A percentile compares a stretch with the other conserved stretches of the same genome.
These are phyloP conservation scores for Acleris literana DNA, from an alignment of 2,888 invertebrate species.

Conservation along the genomic window DNA sequence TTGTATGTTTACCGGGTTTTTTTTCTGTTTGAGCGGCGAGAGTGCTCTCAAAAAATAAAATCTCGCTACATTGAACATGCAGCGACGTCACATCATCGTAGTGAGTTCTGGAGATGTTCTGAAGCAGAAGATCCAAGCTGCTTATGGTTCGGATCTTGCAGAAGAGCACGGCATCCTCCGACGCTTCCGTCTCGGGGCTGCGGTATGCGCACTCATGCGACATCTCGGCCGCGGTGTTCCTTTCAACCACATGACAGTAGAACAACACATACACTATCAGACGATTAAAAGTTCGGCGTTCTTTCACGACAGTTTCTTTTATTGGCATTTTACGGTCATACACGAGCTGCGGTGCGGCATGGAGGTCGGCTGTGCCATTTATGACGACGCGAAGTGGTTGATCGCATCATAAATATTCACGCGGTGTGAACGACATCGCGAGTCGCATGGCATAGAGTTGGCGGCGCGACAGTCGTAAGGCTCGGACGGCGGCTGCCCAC, in stretches of 20 bases:
- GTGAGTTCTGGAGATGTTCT: constrained; percentile 87
- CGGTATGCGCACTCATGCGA: constrained; percentile 89
- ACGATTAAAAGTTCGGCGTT: constrained; percentile 77
- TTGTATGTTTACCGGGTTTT: constrained; percentile 78
- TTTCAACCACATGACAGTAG: constrained; percentile 73
- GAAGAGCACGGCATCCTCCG: constrained; percentile 83
- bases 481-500: constrained; percentile 77
- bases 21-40: constrained; percentile 79
- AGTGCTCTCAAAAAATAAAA: constrained; percentile 88
- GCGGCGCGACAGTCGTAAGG: constrained; percentile 55
- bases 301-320: constrained; percentile 72
- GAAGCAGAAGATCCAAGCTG: constrained; percentile 86
- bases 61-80: constrained; percentile 89
- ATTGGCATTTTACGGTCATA: constrained; percentile 79
- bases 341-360: constrained; percentile 62
- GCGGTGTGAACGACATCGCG: constrained; percentile 73
- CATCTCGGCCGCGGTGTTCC: constrained; percentile 73
- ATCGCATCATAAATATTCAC: constrained; percentile 80
- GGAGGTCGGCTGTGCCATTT: constrained; percentile 75
- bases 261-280: constrained; percentile 81
- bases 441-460: constrained; percentile 70
- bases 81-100: constrained; percentile 86
- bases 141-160: constrained; percentile 89
- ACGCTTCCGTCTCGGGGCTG: constrained; percentile 82
- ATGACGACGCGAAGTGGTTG: constrained; percentile 67